phyloP scores from a whole-genome alignment of 2,888 invertebrate species.

The Crematogaster levior region DNA sequence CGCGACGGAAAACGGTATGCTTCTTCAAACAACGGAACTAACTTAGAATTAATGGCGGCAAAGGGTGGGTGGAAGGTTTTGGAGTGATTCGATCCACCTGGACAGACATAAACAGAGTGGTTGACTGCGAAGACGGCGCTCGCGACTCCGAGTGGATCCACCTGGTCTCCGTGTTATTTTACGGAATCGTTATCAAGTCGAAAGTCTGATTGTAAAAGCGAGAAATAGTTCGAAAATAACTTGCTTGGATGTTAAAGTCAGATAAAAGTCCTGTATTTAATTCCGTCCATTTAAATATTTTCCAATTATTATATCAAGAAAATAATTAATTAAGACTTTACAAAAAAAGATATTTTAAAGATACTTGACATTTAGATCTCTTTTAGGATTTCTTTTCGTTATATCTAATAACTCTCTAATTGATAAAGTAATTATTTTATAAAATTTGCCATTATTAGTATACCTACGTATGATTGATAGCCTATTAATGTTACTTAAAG shows the following conservation, averaged over 20 bases:
- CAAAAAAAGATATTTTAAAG: background rate
- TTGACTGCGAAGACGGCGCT: slow-evolving; percentile 73
- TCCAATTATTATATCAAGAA: background rate
- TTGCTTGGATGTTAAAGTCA: slow-evolving; percentile 3
- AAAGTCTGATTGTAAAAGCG: slow-evolving; percentile 36
- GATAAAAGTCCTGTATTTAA: background rate
- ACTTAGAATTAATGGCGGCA: slow-evolving; percentile 76
- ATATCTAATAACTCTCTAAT: background rate
- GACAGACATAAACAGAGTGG: slow-evolving; percentile 79
- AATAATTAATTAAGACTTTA: background rate
- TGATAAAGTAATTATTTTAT: background rate
- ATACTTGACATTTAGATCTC: too few species aligned
- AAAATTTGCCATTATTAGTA: background rate
- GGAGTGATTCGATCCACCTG: slow-evolving; percentile 82
- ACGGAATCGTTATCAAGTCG: slow-evolving; percentile 57
- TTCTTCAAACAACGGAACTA: slow-evolving; percentile 74
- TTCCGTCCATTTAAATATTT: background rate
- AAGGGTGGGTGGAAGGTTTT: slow-evolving; percentile 64
- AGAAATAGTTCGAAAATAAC: slow-evolving; percentile 33
- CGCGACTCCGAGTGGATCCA: slow-evolving; percentile 79
- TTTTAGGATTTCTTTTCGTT: background rate
- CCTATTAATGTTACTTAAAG: background rate
- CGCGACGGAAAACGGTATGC: slow-evolving; percentile 44
- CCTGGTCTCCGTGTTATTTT: slow-evolving; percentile 75
- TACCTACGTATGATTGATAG: too few species aligned